phyloP scores from a whole-genome alignment of 2,113 vertebrate genomes.

The Gymnarchus niloticus region DNA sequence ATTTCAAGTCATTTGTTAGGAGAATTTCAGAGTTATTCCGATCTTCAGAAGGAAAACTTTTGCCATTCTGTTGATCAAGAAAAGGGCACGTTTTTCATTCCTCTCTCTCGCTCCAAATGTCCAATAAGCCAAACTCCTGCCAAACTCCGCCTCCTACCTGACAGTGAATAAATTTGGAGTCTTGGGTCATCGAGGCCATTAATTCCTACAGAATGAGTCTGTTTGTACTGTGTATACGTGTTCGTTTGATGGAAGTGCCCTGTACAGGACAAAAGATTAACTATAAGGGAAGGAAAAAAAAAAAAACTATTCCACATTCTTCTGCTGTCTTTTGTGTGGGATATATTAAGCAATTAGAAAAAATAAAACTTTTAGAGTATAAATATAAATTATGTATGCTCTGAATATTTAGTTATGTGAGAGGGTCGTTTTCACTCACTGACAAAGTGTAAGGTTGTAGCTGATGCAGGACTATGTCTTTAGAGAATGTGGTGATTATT shows the following conservation, averaged over 20 bases:
- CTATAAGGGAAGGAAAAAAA: no score
- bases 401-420: not conserved
- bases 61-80: no score
- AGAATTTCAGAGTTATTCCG: no score
- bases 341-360: not conserved
- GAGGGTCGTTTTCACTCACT: constrained; percentile 14
- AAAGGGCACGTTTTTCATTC: no score
- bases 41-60: no score
- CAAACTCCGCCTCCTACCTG: no score
- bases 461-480: constrained; percentile 28
- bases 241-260: not conserved
- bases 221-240: not conserved
- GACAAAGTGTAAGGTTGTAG: not conserved
- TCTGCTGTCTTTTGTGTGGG: not conserved
- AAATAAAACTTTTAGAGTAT: not conserved
- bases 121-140: no score
- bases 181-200: no score
- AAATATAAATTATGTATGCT: not conserved
- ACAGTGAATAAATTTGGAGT: no score
- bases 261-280: not conserved
- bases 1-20: no score
- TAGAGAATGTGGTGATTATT: constrained; percentile 41
- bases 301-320: not conserved
- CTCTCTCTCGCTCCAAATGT: no score
- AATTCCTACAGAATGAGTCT: not conserved